Evolutionary conservation across 2,113 vertebrate genomes (phyloP).

Genomic region (Ariopsis seemanni): DNA sequence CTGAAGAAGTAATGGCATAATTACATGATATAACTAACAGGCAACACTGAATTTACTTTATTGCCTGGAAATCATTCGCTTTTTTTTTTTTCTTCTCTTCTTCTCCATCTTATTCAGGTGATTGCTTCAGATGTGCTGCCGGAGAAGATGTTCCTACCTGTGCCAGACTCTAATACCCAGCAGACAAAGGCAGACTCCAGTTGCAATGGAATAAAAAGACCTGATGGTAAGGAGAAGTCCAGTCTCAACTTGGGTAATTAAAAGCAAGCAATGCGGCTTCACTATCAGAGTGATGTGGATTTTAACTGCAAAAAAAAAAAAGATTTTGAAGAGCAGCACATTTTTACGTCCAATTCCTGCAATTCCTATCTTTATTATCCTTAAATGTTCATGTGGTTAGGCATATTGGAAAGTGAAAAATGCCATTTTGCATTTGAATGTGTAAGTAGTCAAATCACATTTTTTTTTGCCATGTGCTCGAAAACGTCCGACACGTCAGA

Average conservation of each 20-base stretch:
- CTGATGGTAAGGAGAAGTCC: conserved; percentile 72
- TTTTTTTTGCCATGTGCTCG: background rate
- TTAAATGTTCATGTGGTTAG: background rate
- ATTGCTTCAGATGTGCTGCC: conserved; percentile 86
- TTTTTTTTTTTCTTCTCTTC: background rate
- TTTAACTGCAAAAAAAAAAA: conserved; percentile 3
- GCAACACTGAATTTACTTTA: conserved; percentile 41
- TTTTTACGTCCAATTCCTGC: background rate
- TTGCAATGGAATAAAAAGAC: conserved; percentile 74
- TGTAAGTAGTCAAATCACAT: background rate
- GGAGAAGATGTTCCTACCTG: conserved; percentile 84
- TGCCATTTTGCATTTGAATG: background rate
- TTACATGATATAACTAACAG: conserved; percentile 29
- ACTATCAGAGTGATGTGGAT: background rate
- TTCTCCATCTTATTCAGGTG: conserved; percentile 71
- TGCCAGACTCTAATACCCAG: conserved; percentile 59
- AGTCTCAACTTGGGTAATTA: conserved; percentile 50
- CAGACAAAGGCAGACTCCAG: conserved; percentile 57
- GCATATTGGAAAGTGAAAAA: background rate
- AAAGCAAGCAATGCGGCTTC: background rate
- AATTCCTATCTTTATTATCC: background rate
- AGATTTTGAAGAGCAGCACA: background rate
- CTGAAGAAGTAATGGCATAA: conserved; percentile 18
- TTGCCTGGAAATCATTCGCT: conserved; percentile 25
- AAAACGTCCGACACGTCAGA: background rate